phyloP scores from a whole-genome alignment of 2,113 vertebrate species.

The Pongo pygmaeus region DNA sequence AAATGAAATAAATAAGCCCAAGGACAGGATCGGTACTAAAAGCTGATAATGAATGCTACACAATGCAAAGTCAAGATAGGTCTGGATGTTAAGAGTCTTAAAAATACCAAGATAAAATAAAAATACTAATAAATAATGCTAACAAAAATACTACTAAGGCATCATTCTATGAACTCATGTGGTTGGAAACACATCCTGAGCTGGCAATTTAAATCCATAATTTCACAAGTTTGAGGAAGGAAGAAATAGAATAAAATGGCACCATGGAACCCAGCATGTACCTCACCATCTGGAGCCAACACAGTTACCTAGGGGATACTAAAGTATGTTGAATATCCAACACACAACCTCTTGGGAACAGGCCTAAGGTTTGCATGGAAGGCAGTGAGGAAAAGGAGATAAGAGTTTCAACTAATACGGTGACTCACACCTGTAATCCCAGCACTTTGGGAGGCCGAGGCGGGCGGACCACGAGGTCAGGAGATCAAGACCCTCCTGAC shows the following conservation, averaged over 20 bases:
- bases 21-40: background rate
- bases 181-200: constrained; percentile 7
- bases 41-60: background rate
- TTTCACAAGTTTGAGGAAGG: constrained; percentile 11
- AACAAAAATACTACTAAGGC: constrained; percentile 16
- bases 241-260: constrained; percentile 4
- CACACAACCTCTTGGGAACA: background rate
- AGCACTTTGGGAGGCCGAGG: too few relatives aligned
- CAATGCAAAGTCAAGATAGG: background rate
- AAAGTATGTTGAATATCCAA: background rate
- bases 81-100: background rate
- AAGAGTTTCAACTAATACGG: background rate
- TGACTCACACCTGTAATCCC: too few relatives aligned
- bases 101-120: constrained; percentile 32
- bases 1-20: background rate
- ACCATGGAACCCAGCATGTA: background rate
- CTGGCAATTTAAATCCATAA: constrained; percentile 26
- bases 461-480: too few relatives aligned
- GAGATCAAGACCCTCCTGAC: too few relatives aligned
- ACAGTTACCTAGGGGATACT: background rate
- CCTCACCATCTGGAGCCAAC: background rate
- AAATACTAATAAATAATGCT: constrained; percentile 8
- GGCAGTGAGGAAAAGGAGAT: background rate
- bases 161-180: background rate
- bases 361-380: background rate